Conservation (phyloP, 2,797 vertebrate genomes). For the Thalassophryne amazonica region DNA sequence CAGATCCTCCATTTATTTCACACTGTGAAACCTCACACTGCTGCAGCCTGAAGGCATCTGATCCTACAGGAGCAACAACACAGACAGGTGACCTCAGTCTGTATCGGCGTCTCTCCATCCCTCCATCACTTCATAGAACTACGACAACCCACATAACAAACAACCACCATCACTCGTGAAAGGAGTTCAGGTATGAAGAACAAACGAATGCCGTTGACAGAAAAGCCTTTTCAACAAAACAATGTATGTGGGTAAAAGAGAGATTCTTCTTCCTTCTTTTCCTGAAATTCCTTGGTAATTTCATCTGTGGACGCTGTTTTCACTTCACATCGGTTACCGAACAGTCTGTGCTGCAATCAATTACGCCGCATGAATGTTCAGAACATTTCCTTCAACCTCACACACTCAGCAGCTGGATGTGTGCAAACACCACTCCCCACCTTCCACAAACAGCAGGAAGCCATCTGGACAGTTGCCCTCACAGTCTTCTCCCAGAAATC, state of each 20-base stretch:
- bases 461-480: not conserved
- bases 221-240: too few relatives aligned
- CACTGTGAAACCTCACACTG: slow-evolving; percentile 22
- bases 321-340: not conserved
- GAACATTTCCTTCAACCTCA: not conserved
- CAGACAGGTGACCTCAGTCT: slow-evolving; percentile 32
- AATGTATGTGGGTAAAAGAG: not conserved
- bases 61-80: slow-evolving; percentile 24
- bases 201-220: too few relatives aligned
- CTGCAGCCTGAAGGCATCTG: slow-evolving; percentile 28
- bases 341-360: slow-evolving; percentile 4
- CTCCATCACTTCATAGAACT: not conserved
- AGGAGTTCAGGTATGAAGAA: too few relatives aligned
- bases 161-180: too few relatives aligned
- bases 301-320: slow-evolving; percentile 13
- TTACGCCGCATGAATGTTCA: not conserved
- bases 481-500: not conserved
- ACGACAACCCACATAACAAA: too few relatives aligned
- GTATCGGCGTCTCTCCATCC: not conserved
- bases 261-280: not conserved
- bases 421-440: slow-evolving; percentile 15
- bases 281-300: too few relatives aligned
- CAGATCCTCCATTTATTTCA: slow-evolving; percentile 22
- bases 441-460: not conserved
- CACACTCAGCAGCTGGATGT: slow-evolving; percentile 8